Base-by-base conservation (phyloP, 2,888 invertebrate species). In the Macroteleia sp. region DNA sequence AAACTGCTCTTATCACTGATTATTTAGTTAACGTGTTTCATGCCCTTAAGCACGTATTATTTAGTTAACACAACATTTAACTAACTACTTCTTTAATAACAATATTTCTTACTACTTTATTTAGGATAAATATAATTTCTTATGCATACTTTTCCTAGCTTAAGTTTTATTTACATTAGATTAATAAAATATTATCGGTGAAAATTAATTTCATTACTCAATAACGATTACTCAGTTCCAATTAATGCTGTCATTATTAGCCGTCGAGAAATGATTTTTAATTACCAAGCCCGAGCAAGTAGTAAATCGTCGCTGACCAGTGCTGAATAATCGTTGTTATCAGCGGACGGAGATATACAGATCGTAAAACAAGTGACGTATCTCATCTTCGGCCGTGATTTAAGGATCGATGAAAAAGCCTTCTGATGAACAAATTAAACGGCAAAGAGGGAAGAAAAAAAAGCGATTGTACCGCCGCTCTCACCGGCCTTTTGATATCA, bases 351-450 rank as follows among this genome's bases (percentile, higher is more conserved):
- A 56, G 28, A 17, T 41, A 56, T 41, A 56, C 25, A 28, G 56
- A 41, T 28, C 41, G 56, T 56, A 56, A 56, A 56, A 56, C 39
- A 41, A 8, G 56, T 41, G 56, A 56, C 41, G 56, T 28, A 30
- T 39, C 28, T 39, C 56, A 56, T 41, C 56, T 56, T 56, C 16
- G 41, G 28, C 8, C 28, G 17, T 41, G 56, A 56, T 56, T 56
- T 56, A 56, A 56, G 28, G 41, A 56, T 41, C 56, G 28, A 56
- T 41, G 41, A 41, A 41, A 36, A 36, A 48, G 22, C 30, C 10
- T 4, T 19, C 10, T 5, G 28, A 48, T 48, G 17, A 48, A 48
- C n/a, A n/a, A n/a, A n/a, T n/a, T n/a, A n/a, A n/a, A n/a, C n/a
- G n/a, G n/a, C n/a, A n/a, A n/a, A n/a, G n/a, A n/a, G n/a, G n/a